A percentile compares a stretch with the other conserved stretches of the same genome.
These are phyloP conservation scores for Cydia strobilella DNA, from an alignment of 1,140 invertebrate species.

Conservation along the genomic window DNA sequence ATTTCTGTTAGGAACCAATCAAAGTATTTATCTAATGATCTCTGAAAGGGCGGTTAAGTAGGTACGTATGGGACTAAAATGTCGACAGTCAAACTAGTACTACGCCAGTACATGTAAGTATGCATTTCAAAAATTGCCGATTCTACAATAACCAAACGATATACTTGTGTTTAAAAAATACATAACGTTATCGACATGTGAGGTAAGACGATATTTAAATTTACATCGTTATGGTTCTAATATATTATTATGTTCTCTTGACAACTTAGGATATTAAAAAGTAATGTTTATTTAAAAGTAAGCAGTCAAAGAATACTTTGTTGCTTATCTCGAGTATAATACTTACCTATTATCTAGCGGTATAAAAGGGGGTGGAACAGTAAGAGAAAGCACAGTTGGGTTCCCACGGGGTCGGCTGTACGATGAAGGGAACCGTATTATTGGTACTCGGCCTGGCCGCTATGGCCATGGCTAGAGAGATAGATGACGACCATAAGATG, in stretches of 20 bases:
- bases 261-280: not conserved
- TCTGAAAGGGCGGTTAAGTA: no score
- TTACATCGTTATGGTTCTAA: not conserved
- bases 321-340: not conserved
- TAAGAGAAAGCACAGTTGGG: slow-evolving; percentile 49
- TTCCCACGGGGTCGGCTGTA: slow-evolving; percentile 47
- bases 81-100: no score
- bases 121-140: no score
- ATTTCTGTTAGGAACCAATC: no score
- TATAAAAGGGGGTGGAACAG: slow-evolving; percentile 50
- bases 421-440: slow-evolving; percentile 57
- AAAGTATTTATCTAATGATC: no score
- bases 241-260: not conserved
- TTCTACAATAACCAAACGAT: no score
- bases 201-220: no score
- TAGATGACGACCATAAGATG: slow-evolving; percentile 32
- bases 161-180: no score
- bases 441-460: slow-evolving; percentile 56
- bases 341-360: slow-evolving; percentile 23
- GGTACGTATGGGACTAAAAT: no score
- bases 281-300: no score
- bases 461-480: slow-evolving; percentile 53
- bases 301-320: not conserved
- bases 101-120: no score
- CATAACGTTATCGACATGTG: no score